A percentile compares a stretch with the other conserved stretches of the same genome.
phyloP scores from a whole-genome alignment of 2,888 invertebrate species.

The Oscheius onirici region DNA sequence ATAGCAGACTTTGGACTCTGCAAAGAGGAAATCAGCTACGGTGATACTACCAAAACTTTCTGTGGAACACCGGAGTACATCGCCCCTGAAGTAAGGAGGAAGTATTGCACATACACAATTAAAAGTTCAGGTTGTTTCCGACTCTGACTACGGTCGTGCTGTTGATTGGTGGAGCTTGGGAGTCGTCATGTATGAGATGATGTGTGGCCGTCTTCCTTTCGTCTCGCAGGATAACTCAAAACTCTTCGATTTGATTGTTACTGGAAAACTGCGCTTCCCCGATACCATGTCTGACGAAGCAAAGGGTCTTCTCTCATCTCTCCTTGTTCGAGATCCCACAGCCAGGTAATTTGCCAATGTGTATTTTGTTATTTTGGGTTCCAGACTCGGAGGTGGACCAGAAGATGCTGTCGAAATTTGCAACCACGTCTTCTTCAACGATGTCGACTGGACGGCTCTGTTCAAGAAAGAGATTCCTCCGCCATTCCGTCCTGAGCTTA shows the following conservation, averaged over 20 bases:
- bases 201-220: constrained; percentile 97
- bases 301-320: constrained; percentile 85
- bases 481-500: constrained; percentile 79
- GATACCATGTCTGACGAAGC: constrained; percentile 86
- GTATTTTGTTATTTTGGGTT: neutral
- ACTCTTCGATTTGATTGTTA: constrained; percentile 91
- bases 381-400: constrained; percentile 86
- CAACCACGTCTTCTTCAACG: constrained; percentile 91
- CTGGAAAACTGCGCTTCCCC: constrained; percentile 78
- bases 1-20: constrained; percentile 99
- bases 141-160: constrained; percentile 92
- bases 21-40: constrained; percentile 97
- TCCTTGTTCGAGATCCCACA: constrained; percentile 90
- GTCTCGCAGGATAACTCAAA: constrained; percentile 95
- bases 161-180: constrained; percentile 99
- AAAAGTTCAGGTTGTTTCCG: constrained; percentile 82
- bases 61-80: constrained; percentile 88
- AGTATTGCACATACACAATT: neutral
- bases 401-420: constrained; percentile 94
- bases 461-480: constrained; percentile 90
- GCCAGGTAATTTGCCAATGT: constrained; percentile 75
- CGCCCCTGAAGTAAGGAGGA: constrained; percentile 82
- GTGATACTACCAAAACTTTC: constrained; percentile 77
- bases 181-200: constrained; percentile 95
- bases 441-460: constrained; percentile 93